Evolutionary conservation across 2,113 vertebrate genomes (phyloP).

Genomic region (Morone chrysops): DNA sequence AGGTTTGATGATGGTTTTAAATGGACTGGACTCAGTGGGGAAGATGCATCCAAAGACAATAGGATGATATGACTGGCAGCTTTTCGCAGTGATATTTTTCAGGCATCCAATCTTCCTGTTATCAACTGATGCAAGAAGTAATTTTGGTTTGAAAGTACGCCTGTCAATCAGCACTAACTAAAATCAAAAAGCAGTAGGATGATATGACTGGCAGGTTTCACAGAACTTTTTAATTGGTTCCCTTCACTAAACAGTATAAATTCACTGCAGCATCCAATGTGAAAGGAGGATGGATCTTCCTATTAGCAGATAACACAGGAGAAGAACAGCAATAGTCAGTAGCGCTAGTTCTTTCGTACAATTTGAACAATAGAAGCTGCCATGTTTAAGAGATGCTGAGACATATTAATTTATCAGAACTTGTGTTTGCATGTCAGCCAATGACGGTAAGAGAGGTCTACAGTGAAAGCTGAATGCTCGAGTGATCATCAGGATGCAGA

Average conservation of each 20-base stretch:
- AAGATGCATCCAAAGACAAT: constrained; percentile 44
- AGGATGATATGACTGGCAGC: constrained; percentile 34
- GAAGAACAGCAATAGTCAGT: constrained; percentile 17
- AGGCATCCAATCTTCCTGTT: constrained; percentile 4
- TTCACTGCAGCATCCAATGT: constrained; percentile 5
- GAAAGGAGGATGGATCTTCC: constrained; percentile 8
- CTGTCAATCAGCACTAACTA: constrained; percentile 5
- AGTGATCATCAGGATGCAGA: constrained; percentile 23
- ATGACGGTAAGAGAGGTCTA: background rate
- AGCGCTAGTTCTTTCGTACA: background rate
- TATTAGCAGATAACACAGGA: constrained; percentile 34
- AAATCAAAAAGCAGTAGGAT: constrained; percentile 18
- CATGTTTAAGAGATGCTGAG: constrained; percentile 8
- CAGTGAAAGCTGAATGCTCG: background rate
- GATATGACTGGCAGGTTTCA: constrained; percentile 36
- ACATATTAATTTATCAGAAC: constrained; percentile 19
- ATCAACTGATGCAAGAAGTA: constrained; percentile 17
- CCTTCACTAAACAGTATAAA: constrained; percentile 21
- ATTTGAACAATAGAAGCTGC: constrained; percentile 22
- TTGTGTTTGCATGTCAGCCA: constrained; percentile 23
- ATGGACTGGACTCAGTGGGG: constrained; percentile 42
- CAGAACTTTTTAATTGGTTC: constrained; percentile 46
- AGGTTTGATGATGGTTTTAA: constrained; percentile 48
- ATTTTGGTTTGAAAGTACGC: background rate
- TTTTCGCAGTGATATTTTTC: constrained; percentile 22